Base-by-base conservation (phyloP, 2,888 invertebrate genomes). In the Scaptodrosophila latifasciaeformis region DNA sequence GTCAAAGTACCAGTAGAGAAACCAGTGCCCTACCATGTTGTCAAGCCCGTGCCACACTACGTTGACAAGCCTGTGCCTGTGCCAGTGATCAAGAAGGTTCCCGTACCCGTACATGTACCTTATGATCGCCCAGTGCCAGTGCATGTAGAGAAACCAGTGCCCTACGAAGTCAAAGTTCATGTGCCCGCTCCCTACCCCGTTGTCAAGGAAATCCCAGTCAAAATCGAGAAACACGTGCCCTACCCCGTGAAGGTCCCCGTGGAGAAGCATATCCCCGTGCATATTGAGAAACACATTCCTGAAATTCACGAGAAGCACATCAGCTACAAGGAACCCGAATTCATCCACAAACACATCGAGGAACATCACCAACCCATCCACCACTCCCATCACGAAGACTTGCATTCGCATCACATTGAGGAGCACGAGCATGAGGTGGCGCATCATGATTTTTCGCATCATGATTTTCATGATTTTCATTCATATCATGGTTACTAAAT, bases 281-380 rank as follows among this genome's bases (percentile, higher is more conserved):
- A 92, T 59, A 93, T 94, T 1, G 93, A 93, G 60, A 93, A 93
- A 82, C 91, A 91, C 63, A 91, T 92, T 29, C 90, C 92, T 0
- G 83, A 84, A 39, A 70, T 72, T 18, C 84, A 83, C 50, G 76
- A 92, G 70, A 92, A 91, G 80, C 90, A 90, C 51, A 89, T 93
- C 48, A 92, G 92, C 27, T 91, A 92, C 21, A 93, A 93, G 84
- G 90, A 93, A 49, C 90, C 91, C 2, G 90, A 92, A 27, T 90
- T 90, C 18, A 88, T 91, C 13, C 88, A 88, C 31, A 87, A 91
- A 21, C 89, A 91, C 63, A 68, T 81, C 44, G 78, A 86, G 65
- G 70, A 81, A 15, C 75, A 82, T 63, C 59, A 79, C 29, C 62
- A 61, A 51, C 7, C 35, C 54, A 66, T 24, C 29, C 54, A 70